These are phyloP conservation scores for Morinoia aosen DNA, from an alignment of 2,888 invertebrate genomes.

Conservation along the genomic window DNA sequence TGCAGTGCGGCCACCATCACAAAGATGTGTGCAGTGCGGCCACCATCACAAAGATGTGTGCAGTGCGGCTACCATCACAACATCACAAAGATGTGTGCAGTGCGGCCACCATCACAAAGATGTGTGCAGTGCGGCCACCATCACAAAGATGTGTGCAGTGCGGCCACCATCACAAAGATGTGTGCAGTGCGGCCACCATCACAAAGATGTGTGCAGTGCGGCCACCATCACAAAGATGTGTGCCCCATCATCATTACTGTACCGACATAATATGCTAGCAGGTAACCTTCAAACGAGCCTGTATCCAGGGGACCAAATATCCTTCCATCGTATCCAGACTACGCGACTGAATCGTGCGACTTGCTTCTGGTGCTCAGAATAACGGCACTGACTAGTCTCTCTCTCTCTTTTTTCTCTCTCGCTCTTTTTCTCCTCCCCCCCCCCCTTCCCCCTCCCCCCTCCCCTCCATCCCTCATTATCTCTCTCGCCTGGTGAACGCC, in stretches of 20 bases:
- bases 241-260: background rate
- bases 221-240: background rate
- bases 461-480: too few species aligned
- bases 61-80: too few species aligned
- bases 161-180: background rate
- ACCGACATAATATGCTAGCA: background rate
- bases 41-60: too few species aligned
- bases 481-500: background rate
- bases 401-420: background rate
- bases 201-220: background rate
- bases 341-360: background rate
- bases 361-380: background rate
- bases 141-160: too few species aligned
- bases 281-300: background rate
- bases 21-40: too few species aligned
- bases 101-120: too few species aligned
- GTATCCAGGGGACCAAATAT: background rate
- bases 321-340: background rate
- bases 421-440: background rate
- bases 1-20: too few species aligned
- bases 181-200: background rate
- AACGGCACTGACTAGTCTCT: background rate
- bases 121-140: too few species aligned
- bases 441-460: too few species aligned
- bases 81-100: too few species aligned